Conservation (phyloP, 2,113 vertebrate genomes). For the Chrysemys picta region DNA sequence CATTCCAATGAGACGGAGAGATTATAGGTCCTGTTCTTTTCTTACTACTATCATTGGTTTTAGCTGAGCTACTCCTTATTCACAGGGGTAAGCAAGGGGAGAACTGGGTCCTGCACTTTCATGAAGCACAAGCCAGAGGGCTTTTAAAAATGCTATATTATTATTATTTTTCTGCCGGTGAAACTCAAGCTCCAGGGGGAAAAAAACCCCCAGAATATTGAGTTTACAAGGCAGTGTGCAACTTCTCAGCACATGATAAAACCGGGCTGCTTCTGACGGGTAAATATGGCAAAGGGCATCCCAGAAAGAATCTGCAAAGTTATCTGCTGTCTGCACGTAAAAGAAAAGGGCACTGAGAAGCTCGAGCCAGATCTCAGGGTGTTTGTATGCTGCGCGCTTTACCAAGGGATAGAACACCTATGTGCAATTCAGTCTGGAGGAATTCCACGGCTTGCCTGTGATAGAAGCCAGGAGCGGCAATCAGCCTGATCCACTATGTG, state of each 20-base stretch:
- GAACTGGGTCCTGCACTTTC: not conserved
- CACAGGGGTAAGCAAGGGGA: not conserved
- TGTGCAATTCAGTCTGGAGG: constrained; percentile 23
- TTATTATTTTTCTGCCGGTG: not conserved
- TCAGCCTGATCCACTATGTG: constrained; percentile 25
- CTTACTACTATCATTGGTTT: not conserved
- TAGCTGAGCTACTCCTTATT: not conserved
- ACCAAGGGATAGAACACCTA: constrained; percentile 22
- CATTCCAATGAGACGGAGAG: not conserved
- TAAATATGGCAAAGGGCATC: constrained; percentile 22
- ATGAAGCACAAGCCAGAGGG: not conserved
- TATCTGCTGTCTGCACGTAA: not conserved
- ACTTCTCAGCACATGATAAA: constrained; percentile 25
- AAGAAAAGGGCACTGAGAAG: not conserved
- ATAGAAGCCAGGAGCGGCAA: constrained; percentile 60
- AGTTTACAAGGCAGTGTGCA: constrained; percentile 33
- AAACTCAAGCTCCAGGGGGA: not conserved
- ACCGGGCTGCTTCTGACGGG: constrained; percentile 24
- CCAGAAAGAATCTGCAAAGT: not conserved
- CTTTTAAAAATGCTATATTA: not conserved
- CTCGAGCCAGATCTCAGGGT: accelerated
- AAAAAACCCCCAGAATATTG: not conserved
- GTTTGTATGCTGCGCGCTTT: not conserved
- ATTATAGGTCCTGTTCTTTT: not conserved
- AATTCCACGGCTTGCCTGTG: constrained; percentile 35